phyloP scores from a whole-genome alignment of 2,888 invertebrate genomes.

The Agriopis aurantiaria region DNA sequence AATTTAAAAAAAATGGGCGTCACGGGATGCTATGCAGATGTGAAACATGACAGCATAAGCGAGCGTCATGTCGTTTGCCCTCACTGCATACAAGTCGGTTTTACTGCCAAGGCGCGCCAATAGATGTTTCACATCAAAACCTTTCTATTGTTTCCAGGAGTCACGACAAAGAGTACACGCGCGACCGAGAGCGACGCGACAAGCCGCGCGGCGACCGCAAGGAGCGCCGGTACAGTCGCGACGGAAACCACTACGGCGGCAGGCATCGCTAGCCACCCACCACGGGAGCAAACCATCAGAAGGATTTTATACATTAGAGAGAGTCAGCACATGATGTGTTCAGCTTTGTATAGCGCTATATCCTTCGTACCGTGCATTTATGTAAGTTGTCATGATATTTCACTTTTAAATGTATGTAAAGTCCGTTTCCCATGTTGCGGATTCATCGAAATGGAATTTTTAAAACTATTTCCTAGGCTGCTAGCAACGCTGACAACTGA shows the following conservation, averaged over 20 bases:
- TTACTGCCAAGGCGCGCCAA: too few species aligned
- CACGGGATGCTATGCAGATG: too few species aligned
- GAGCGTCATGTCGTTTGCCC: not conserved
- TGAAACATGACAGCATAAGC: too few species aligned
- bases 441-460: not conserved
- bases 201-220: slow-evolving; percentile 71
- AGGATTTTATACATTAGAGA: not conserved
- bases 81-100: not conserved
- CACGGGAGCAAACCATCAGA: not conserved
- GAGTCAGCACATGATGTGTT: slow-evolving; percentile 23
- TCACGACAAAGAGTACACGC: slow-evolving; percentile 71
- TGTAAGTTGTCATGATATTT: slow-evolving; percentile 5
- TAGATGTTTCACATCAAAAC: not conserved
- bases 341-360: slow-evolving; percentile 21
- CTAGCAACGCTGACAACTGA: not conserved
- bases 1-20: too few species aligned
- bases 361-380: slow-evolving; percentile 1
- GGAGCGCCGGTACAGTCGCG: slow-evolving; percentile 79
- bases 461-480: not conserved
- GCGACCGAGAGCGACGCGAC: slow-evolving; percentile 76
- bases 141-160: slow-evolving; percentile 50
- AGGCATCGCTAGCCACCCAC: slow-evolving; percentile 68
- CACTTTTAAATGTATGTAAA: not conserved
- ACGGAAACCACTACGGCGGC: slow-evolving; percentile 68
- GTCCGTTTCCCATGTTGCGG: not conserved